Percentiles rank a stretch among this genome's conserved stretches.
These are phyloP conservation scores for Orussus abietinus DNA, from an alignment of 1,140 invertebrate genomes.

Conservation along the genomic window DNA sequence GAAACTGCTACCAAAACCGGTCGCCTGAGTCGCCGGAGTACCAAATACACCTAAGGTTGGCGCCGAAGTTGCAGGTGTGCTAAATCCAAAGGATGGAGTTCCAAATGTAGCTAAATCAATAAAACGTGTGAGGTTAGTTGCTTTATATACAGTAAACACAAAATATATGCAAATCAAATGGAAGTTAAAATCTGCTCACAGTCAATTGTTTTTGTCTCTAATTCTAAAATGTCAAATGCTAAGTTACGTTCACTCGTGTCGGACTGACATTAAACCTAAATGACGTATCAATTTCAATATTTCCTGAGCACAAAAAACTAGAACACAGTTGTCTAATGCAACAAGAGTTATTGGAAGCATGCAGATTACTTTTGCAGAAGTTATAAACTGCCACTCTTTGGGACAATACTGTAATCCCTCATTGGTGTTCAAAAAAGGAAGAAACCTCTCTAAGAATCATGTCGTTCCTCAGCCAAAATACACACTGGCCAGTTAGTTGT, in stretches of 20 bases:
- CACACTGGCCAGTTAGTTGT: neutral
- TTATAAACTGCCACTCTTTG: too few relatives aligned
- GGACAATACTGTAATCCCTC: too few relatives aligned
- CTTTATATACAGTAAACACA: slow-evolving; percentile 1
- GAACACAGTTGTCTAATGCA: too few relatives aligned
- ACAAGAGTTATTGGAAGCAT: too few relatives aligned
- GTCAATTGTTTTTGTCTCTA: slow-evolving; percentile 2
- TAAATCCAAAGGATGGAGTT: slow-evolving; percentile 39
- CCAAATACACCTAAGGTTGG: slow-evolving; percentile 39
- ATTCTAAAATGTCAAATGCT: neutral
- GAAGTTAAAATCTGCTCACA: slow-evolving; percentile 5
- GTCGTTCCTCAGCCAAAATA: neutral
- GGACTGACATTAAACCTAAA: neutral
- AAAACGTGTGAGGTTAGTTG: slow-evolving; percentile 2
- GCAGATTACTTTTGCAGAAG: too few relatives aligned
- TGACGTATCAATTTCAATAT: too few relatives aligned
- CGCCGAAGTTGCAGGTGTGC: slow-evolving; percentile 34
- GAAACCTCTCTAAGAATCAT: neutral
- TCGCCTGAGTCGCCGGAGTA: slow-evolving; percentile 36
- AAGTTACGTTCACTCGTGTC: neutral
- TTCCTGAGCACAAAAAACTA: too few relatives aligned
- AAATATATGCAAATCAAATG: slow-evolving; percentile 1
- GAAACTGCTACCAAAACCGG: slow-evolving; percentile 43
- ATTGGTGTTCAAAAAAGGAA: too few relatives aligned
- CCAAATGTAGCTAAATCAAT: slow-evolving; percentile 32